Conservation (phyloP, 2,113 vertebrate genomes). For the Elaphurus davidianus region DNA sequence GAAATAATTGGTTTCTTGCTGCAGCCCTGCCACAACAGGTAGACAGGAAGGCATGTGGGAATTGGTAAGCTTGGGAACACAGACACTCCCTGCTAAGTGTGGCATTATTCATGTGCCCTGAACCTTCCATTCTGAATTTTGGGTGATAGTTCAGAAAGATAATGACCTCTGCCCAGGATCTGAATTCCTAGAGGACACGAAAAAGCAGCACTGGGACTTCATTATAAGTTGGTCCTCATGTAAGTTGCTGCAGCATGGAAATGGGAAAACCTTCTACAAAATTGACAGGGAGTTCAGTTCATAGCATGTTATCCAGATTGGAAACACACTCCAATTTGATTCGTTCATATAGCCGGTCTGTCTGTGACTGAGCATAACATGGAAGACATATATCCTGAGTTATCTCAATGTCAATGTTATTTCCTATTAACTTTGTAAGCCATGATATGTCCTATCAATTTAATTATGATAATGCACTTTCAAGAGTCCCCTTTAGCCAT, state of each 20-base stretch:
- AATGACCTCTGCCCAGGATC: conserved; percentile 63
- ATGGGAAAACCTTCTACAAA: conserved; percentile 39
- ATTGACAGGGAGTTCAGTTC: conserved; percentile 5
- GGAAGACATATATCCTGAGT: background rate
- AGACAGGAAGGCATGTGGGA: conserved; percentile 53
- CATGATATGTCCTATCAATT: background rate
- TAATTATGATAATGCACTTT: conserved; percentile 15
- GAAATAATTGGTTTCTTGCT: conserved; percentile 72
- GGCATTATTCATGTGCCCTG: conserved; percentile 61
- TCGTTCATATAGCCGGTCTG: background rate
- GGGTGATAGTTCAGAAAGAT: conserved; percentile 67
- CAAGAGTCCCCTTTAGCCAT: background rate
- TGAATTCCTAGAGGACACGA: conserved; percentile 65
- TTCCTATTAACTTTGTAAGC: background rate
- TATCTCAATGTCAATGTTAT: background rate
- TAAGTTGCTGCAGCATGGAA: conserved; percentile 23
- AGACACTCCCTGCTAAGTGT: background rate
- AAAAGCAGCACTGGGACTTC: conserved; percentile 21
- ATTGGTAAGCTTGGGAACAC: conserved; percentile 51
- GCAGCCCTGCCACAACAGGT: conserved; percentile 33
- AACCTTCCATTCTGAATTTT: conserved; percentile 22
- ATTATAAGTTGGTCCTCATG: conserved; percentile 53
- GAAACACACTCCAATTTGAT: background rate
- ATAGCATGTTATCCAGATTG: background rate
- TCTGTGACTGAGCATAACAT: background rate